These are phyloP conservation scores for Harmothoe impar DNA, from an alignment of 2,888 invertebrate species.

Conservation along the genomic window DNA sequence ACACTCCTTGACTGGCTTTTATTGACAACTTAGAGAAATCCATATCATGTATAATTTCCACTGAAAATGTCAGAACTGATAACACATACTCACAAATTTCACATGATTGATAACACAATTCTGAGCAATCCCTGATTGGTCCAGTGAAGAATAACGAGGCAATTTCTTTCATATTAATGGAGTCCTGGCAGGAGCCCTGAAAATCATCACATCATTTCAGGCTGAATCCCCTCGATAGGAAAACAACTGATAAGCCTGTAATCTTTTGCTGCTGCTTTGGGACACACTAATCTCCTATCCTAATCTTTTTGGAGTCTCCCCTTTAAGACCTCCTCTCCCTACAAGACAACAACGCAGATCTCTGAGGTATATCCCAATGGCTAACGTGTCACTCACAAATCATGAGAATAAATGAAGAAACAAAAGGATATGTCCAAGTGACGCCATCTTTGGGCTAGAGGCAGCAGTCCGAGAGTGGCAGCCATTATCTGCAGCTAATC, in stretches of 20 bases:
- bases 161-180: too few relatives aligned
- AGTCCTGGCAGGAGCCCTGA: too few relatives aligned
- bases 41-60: too few relatives aligned
- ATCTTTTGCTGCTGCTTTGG: neutral
- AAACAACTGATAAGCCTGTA: neutral
- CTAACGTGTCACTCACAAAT: constrained; percentile 20
- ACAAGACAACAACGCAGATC: neutral
- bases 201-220: neutral
- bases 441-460: neutral
- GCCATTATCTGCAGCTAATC: too few relatives aligned
- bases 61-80: too few relatives aligned
- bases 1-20: too few relatives aligned
- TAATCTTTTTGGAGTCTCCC: neutral
- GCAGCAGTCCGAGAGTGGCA: neutral
- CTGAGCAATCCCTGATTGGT: too few relatives aligned
- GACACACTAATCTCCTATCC: neutral
- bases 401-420: constrained; percentile 39
- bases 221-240: neutral
- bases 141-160: too few relatives aligned
- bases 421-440: neutral
- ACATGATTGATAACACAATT: too few relatives aligned
- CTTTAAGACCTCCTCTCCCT: too few relatives aligned
- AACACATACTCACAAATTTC: too few relatives aligned
- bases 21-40: too few relatives aligned
- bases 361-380: constrained; percentile 2